Evolutionary conservation across 1,140 invertebrate genomes (phyloP).

Genomic region (Gonioctena quinquepunctata): DNA sequence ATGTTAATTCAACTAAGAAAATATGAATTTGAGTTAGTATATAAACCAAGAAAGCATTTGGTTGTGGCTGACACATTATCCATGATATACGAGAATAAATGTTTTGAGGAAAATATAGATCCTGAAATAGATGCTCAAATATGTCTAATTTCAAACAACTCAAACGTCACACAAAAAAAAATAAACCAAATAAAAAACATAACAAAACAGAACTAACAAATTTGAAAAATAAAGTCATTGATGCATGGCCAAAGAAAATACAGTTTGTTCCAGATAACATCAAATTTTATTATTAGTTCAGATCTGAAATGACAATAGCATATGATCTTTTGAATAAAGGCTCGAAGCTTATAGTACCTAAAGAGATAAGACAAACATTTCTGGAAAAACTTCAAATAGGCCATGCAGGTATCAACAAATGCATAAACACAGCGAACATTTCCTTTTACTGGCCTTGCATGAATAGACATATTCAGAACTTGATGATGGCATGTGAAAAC

Average conservation of each 20-base stretch:
- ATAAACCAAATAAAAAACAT: conserved; percentile 26
- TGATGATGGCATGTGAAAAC: background rate
- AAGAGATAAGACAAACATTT: background rate
- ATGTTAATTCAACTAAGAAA: background rate
- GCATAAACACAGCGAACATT: background rate
- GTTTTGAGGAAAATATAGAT: background rate
- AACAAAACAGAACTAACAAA: conserved; percentile 21
- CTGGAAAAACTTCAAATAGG: background rate
- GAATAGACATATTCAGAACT: background rate
- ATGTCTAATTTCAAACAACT: background rate
- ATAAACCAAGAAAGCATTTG: background rate
- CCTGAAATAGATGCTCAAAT: background rate
- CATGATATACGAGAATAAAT: background rate
- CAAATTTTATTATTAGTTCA: background rate
- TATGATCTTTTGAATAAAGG: background rate
- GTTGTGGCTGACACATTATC: background rate
- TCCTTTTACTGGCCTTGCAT: background rate
- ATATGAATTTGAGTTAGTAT: background rate
- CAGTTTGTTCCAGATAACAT: background rate
- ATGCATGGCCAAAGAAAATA: conserved; percentile 55
- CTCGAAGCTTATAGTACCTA: background rate
- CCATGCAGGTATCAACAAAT: background rate
- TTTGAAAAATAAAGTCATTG: conserved; percentile 28
- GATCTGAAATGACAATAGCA: background rate
- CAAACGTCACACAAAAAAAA: background rate